These are phyloP conservation scores for Lochmaea capreae DNA, from an alignment of 2,888 invertebrate genomes.

Conservation along the genomic window DNA sequence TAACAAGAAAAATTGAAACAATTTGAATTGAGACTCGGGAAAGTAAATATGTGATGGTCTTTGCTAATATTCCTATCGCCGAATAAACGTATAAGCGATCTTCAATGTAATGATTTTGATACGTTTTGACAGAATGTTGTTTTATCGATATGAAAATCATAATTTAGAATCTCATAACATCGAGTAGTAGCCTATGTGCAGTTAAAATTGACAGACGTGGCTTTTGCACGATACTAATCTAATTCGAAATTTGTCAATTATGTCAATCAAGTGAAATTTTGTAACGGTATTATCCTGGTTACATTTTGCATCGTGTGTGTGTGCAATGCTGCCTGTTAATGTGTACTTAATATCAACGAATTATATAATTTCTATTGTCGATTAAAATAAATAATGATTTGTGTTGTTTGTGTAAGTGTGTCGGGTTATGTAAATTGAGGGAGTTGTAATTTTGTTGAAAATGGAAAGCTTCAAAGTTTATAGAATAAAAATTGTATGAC, in stretches of 20 bases:
- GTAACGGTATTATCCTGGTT: conserved; percentile 12
- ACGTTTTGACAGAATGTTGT: neutral
- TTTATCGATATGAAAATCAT: conserved; percentile 11
- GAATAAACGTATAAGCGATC: too few species aligned
- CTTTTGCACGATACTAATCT: conserved; percentile 19
- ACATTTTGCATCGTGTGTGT: neutral
- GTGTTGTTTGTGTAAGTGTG: neutral
- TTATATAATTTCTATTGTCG: neutral
- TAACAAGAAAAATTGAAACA: too few species aligned
- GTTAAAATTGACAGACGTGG: conserved; percentile 26
- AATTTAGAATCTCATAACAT: conserved; percentile 28
- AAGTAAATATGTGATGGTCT: too few species aligned
- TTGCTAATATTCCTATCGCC: too few species aligned
- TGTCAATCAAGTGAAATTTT: conserved; percentile 27
- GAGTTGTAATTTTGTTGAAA: too few species aligned
- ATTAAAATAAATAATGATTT: conserved; percentile 11
- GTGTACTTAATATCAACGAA: neutral
- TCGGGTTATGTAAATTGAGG: neutral
- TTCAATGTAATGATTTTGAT: neutral
- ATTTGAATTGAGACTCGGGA: too few species aligned
- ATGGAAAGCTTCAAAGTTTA: neutral
- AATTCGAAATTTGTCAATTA: conserved; percentile 30
- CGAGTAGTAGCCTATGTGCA: conserved; percentile 10
- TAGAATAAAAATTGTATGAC: conserved; percentile 9
- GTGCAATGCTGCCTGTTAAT: neutral